These are phyloP conservation scores for Carcinoscorpius rotundicauda DNA, from an alignment of 1,140 invertebrate genomes.

Conservation along the genomic window DNA sequence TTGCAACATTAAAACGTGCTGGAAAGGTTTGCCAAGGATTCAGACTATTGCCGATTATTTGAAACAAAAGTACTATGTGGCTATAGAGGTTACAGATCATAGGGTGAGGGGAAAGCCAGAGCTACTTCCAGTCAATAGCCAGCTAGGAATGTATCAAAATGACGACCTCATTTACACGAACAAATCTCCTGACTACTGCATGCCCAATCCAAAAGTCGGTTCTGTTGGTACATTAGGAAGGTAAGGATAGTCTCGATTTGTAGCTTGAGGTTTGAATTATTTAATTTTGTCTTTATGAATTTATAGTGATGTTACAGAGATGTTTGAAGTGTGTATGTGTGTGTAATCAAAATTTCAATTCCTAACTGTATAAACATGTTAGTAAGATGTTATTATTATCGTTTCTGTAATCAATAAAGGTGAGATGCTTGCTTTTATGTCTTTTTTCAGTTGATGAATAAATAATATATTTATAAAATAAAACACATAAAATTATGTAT, in stretches of 20 bases:
- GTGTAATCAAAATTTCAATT: no score
- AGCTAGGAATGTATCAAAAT: conserved; percentile 25
- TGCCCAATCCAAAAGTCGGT: conserved; percentile 38
- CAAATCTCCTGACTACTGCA: conserved; percentile 43
- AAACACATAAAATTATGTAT: no score
- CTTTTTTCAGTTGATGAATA: no score
- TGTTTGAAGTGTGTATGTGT: no score
- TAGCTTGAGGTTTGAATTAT: no score
- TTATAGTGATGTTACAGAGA: no score
- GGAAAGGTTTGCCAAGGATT: conserved; percentile 46
- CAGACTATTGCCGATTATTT: conserved; percentile 34
- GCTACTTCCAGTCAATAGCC: conserved; percentile 20
- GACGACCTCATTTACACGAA: conserved; percentile 39
- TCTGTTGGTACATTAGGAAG: conserved; percentile 50
- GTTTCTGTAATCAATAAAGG: no score
- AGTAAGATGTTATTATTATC: no score
- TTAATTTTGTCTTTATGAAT: no score
- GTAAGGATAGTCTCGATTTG: conserved; percentile 29
- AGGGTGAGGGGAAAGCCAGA: conserved; percentile 11
- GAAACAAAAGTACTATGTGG: conserved; percentile 24
- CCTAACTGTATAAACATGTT: no score
- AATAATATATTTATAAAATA: no score
- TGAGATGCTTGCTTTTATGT: no score
- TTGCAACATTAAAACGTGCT: conserved; percentile 84
- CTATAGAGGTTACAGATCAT: conserved; percentile 23